Conservation (phyloP, 2,797 vertebrate genomes). For the Halcyon smyrnensis region DNA sequence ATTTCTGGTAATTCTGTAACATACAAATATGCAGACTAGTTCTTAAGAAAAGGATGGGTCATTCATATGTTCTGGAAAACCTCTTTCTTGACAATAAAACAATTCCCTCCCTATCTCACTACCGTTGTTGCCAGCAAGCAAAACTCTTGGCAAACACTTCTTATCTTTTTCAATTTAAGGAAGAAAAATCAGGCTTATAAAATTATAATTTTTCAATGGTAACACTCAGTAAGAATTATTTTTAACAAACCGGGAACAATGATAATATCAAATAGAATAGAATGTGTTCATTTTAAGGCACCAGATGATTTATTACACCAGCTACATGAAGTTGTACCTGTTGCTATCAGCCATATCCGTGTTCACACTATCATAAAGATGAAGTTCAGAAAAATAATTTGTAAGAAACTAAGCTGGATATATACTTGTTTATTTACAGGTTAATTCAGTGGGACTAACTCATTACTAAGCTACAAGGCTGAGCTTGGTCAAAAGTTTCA, state of each 20-base stretch:
- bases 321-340: slow-evolving; percentile 11
- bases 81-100: neutral
- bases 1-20: neutral
- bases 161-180: neutral
- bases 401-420: neutral
- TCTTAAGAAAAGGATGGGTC: neutral
- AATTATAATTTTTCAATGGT: neutral
- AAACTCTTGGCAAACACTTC: neutral
- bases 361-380: slow-evolving; percentile 10
- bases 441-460: neutral
- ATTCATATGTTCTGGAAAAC: neutral
- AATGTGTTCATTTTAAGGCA: neutral
- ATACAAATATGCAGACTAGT: neutral
- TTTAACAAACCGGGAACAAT: neutral
- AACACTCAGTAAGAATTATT: neutral
- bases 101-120: neutral
- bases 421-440: neutral
- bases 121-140: neutral
- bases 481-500: neutral
- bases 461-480: neutral
- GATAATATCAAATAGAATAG: neutral
- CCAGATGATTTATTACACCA: neutral
- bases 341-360: slow-evolving; percentile 11
- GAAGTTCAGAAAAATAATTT: neutral
- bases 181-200: neutral